Base-by-base conservation (phyloP, 2,888 invertebrate species). In the Chesias legatella region DNA sequence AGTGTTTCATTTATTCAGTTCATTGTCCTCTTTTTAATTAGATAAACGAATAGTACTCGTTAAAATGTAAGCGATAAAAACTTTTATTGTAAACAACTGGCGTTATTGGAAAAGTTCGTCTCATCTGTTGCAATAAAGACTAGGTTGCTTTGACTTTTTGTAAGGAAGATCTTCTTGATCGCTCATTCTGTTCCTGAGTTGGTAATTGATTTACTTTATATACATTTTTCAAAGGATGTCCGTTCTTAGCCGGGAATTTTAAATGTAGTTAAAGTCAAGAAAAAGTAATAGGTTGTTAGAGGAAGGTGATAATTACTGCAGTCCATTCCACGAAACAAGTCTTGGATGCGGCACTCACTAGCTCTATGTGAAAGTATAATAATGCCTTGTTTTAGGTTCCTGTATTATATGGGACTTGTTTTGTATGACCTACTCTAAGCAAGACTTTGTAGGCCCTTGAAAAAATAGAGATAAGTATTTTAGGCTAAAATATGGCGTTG, bases 21-120 rank as follows among this genome's bases (percentile, higher is more conserved):
- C 73, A 60, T 48, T 60, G 52, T 65, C 70, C 73, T 40, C 48
- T 31, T 56, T 54, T 59, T 63, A 66, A 64, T 67, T 67, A 67
- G 58, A 60, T 62, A 60, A 63, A 60, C 48, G 53, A 53, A 59
- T 61, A 58, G 53, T 41, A 40, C 43, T 62, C 52, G 53, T 60
- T 61, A 54, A 59, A 60, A 48, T 50, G 53, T 53, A 50, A 30
- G 33, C 26, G 38, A 33, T 38, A 38, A 38, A 27, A 6, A 34
- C 34, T 34, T 39, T 34, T 32, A 29, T 35, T 35, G 34, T 28
- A 35, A 32, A 30, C 33, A 30, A 8, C 22, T 1, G 22, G n/a
- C 6, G 22, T n/a, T 7, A 22, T 22, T 22, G n/a, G 6, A 22
- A 22, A 22, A 22, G 7, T 22, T 22, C n/a, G 22, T n/a, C 22